Percentiles rank a stretch among this genome's conserved stretches.
These are phyloP conservation scores for Lycopodina hypogea DNA, from an alignment of 37 sponge, comb jelly and placozoan genomes.

Conservation along the genomic window DNA sequence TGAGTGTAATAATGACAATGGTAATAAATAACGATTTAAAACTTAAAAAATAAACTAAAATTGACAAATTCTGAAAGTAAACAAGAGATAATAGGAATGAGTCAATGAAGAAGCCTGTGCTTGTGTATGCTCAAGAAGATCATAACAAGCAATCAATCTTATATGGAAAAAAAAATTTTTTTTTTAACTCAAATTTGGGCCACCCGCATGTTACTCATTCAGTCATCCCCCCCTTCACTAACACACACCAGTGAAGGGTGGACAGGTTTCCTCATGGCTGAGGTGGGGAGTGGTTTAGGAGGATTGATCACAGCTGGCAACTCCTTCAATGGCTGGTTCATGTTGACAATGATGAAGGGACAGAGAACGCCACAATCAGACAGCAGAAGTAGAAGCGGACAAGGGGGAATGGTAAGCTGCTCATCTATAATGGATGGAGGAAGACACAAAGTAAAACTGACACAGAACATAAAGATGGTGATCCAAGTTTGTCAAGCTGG, in stretches of 20 bases:
- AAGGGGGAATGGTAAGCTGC: slow-evolving; percentile 42
- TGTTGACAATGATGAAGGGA: slow-evolving; percentile 55
- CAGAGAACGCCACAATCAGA: slow-evolving; percentile 64
- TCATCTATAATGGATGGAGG: slow-evolving; percentile 28
- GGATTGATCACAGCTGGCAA: slow-evolving; percentile 13
- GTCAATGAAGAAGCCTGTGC: too few species aligned
- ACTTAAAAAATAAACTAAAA: too few species aligned
- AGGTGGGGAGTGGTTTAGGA: slow-evolving; percentile 34
- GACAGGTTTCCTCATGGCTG: background rate
- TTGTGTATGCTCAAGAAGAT: too few species aligned
- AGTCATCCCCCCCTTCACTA: too few species aligned
- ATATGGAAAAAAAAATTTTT: too few species aligned
- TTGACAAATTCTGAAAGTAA: too few species aligned
- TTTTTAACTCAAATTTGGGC: too few species aligned
- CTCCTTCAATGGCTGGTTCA: slow-evolving; percentile 3
- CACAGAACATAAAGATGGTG: background rate
- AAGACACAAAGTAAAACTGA: background rate
- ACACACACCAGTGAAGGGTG: background rate
- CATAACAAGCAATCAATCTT: too few species aligned
- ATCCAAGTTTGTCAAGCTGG: background rate
- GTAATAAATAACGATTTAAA: too few species aligned
- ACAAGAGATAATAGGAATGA: too few species aligned
- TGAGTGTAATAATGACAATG: too few species aligned
- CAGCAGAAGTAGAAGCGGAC: slow-evolving; percentile 59
- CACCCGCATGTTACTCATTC: too few species aligned